Conservation (phyloP, 2,113 vertebrate genomes). For the Pachyramphus minor region DNA sequence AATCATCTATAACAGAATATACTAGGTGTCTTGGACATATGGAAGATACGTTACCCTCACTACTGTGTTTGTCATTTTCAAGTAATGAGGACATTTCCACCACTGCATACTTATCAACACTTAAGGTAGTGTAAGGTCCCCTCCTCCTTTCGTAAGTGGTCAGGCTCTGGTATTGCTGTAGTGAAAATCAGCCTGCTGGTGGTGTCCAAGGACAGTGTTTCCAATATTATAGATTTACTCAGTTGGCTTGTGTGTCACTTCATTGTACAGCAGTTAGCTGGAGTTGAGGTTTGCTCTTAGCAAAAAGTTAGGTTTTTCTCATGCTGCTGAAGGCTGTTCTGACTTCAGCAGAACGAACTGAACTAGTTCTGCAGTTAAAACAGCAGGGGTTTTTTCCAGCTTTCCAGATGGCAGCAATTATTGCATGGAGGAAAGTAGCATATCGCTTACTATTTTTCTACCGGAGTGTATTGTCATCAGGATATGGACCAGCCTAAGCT, state of each 20-base stretch:
- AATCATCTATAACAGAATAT: accelerated
- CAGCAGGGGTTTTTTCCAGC: not conserved
- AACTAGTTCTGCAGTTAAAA: not conserved
- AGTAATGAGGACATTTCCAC: not conserved
- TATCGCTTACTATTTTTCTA: not conserved
- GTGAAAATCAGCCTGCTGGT: not conserved
- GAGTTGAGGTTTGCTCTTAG: not conserved
- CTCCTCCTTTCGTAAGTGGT: not conserved
- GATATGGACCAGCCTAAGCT: not conserved
- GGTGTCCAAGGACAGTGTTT: not conserved
- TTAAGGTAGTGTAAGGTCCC: not conserved
- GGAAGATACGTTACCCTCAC: not conserved
- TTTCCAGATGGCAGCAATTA: not conserved
- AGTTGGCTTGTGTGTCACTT: not conserved
- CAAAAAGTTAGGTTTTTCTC: not conserved
- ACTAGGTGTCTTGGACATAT: not conserved
- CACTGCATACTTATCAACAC: not conserved
- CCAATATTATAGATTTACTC: not conserved
- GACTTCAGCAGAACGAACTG: not conserved
- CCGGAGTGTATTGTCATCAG: not conserved
- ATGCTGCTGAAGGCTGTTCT: not conserved
- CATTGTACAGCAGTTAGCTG: not conserved
- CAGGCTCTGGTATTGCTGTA: not conserved
- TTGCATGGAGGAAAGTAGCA: not conserved
- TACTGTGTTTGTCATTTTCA: not conserved